phyloP scores from a whole-genome alignment of 2,113 vertebrate genomes.

The Menidia beryllina region DNA sequence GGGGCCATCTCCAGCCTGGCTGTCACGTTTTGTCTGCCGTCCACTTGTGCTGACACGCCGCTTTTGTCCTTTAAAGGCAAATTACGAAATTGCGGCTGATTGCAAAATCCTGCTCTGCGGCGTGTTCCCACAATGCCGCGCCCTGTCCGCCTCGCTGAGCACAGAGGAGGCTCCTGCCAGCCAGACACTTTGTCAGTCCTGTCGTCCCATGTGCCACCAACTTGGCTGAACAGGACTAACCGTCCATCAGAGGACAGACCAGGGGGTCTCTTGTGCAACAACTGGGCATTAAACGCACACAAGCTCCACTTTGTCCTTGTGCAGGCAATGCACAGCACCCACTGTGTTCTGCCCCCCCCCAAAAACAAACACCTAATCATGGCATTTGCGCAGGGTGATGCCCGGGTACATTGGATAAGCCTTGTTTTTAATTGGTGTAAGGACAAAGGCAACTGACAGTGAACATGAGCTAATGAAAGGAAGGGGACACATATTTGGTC shows the following conservation, averaged over 20 bases:
- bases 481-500: conserved; percentile 64
- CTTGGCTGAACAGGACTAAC: conserved; percentile 52
- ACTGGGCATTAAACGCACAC: conserved; percentile 8
- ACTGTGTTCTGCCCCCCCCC: neutral
- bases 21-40: conserved; percentile 38
- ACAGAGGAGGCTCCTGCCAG: conserved; percentile 34
- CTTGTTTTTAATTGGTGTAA: conserved; percentile 72
- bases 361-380: conserved; percentile 33
- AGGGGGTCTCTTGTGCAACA: conserved; percentile 34
- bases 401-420: conserved; percentile 25
- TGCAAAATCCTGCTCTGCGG: conserved; percentile 43
- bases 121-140: conserved; percentile 50
- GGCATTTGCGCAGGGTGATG: conserved; percentile 25
- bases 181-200: conserved; percentile 35
- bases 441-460: conserved; percentile 32
- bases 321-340: conserved; percentile 20
- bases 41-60: conserved; percentile 51
- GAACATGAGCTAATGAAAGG: conserved; percentile 68
- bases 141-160: conserved; percentile 24
- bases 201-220: conserved; percentile 47
- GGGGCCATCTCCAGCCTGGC: conserved; percentile 37
- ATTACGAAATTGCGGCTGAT: conserved; percentile 54
- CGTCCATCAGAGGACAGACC: conserved; percentile 49
- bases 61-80: conserved; percentile 27
- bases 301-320: conserved; percentile 51